Base-by-base conservation (phyloP, 2,797 vertebrate genomes). In the Tolypeutes matacus region DNA sequence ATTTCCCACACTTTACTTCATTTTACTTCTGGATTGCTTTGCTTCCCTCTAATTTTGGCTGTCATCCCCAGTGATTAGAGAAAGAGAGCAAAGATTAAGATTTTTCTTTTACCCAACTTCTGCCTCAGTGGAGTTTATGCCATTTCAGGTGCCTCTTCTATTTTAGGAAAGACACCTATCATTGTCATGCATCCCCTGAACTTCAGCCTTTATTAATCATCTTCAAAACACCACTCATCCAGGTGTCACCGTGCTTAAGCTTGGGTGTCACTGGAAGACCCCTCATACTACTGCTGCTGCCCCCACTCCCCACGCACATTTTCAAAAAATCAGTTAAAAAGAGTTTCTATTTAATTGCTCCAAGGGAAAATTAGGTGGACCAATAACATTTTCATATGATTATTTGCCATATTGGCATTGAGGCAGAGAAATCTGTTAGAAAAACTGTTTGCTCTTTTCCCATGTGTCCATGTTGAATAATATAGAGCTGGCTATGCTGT, bases 371-470 rank as follows among this genome's bases (percentile, higher is more conserved):
- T 97, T 95, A 96, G 90, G 62, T 88, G 86, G 85, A 95, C 84
- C 95, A 96, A 94, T 96, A 97, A 96, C 95, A 97, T 96, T 96
- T 97, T 97, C 96, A 60, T 94, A 87, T 96, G 89, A 96, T 97
- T 98, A 97, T 97, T 97, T 96, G 95, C 97, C 94, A 92, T 96
- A 88, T 98, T 98, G 97, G 93, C 96, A 94, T 87, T 91, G 90
- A 96, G 75, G 94, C 86, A 97, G 89, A 95, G 86, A 96, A 96
- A 94, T 96, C 95, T 97, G 94, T 97, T 97, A 96, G 93, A 89
- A 95, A 97, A 96, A 96, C 95, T 97, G 87, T 94, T 96, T 97
- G 96, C 93, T 97, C 95, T 97, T 98, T 97, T 97, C 96, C 95
- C 93, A 81, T 96, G 96, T 97, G 96, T 94, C 94, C 93, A 23